A percentile compares a stretch with the other conserved stretches of the same genome.
These are phyloP conservation scores for Heteronetta atricapilla DNA, from an alignment of 2,113 vertebrate genomes.

Conservation along the genomic window DNA sequence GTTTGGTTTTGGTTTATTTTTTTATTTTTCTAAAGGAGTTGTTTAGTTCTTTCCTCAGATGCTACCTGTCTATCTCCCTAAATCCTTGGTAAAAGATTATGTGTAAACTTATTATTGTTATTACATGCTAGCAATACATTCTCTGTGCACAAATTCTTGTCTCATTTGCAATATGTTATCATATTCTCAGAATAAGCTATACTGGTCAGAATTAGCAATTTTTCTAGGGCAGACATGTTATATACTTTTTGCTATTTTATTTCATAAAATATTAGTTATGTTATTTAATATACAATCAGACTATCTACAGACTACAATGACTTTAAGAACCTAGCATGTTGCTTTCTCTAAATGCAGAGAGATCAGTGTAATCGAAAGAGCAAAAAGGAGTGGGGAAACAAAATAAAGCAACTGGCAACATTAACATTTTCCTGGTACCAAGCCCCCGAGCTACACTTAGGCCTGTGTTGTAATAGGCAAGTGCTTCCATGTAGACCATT, in stretches of 20 bases:
- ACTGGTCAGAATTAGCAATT: background rate
- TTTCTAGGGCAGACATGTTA: background rate
- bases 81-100: background rate
- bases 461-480: background rate
- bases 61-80: background rate
- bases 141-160: background rate
- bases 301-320: background rate
- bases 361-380: background rate
- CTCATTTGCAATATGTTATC: background rate
- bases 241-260: background rate
- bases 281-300: background rate
- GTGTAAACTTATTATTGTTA: background rate
- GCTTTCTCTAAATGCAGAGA: background rate
- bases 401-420: background rate
- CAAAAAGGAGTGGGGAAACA: background rate
- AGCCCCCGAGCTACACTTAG: background rate
- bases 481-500: background rate
- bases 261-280: background rate
- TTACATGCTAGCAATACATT: background rate
- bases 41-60: background rate
- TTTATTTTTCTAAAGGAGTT: background rate
- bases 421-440: too few species aligned
- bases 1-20: background rate
- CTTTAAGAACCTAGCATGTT: background rate
- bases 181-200: background rate